Evolutionary conservation across 2,113 vertebrate genomes (phyloP).

Genomic region (Motacilla alba): DNA sequence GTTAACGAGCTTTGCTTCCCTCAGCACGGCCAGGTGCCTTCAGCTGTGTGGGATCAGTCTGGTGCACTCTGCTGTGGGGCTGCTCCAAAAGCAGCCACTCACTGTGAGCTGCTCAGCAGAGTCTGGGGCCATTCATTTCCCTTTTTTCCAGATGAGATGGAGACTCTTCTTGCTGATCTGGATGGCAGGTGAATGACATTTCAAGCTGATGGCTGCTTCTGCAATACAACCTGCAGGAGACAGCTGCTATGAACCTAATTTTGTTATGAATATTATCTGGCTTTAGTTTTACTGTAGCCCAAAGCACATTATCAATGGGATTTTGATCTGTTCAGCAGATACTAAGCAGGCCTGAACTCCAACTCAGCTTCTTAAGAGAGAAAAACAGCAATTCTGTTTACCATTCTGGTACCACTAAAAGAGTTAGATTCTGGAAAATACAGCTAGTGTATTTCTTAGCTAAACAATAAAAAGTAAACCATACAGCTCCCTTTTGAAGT

Average conservation of each 20-base stretch:
- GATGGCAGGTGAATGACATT: not conserved
- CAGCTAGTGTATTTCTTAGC: not conserved
- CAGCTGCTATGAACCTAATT: not conserved
- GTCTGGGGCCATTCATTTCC: not conserved
- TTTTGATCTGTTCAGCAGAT: not conserved
- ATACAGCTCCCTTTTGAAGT: not conserved
- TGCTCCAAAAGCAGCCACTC: not conserved
- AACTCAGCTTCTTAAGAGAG: not conserved
- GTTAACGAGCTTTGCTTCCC: not conserved
- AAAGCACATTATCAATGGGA: not conserved
- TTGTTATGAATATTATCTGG: not conserved
- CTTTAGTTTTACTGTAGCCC: not conserved
- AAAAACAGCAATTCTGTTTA: not conserved
- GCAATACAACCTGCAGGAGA: not conserved
- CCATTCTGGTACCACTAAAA: not conserved
- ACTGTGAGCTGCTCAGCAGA: not conserved
- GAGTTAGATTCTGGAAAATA: not conserved
- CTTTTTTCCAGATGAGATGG: not conserved
- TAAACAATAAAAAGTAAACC: not conserved
- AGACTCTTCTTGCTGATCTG: not conserved
- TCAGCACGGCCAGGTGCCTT: not conserved
- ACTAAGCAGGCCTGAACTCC: not conserved
- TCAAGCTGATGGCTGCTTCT: not conserved
- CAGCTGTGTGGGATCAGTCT: not conserved
- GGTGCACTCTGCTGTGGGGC: not conserved